Evolutionary conservation across 2,888 invertebrate species (phyloP), one percentile per base, ranked within the genome.

Genomic region (Entomobrya proxima): DNA sequence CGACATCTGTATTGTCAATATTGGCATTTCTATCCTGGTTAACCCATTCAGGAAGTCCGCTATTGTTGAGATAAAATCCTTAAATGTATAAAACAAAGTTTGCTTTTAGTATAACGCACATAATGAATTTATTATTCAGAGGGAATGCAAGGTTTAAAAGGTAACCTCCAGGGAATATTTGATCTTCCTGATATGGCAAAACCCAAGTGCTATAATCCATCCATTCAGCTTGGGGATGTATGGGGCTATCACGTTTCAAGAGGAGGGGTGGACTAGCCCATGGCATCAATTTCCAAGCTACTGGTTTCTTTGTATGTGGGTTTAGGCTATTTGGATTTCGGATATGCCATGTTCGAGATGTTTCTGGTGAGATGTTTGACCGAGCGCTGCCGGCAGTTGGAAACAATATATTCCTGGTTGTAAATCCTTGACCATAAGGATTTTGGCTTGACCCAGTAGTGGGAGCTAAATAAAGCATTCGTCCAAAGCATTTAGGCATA

Each of bases 171-270:
- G 87, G 77, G 44, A 37, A 85, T 3, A 87, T 27, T 47, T 87
- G 86, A 40, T 74, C 72, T 0, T 88, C 88, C 47, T 82, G 21
- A 30, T 86, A 88, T 1, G 74, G 83, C 0, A 79, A 78, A 1
- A 89, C 87, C 89, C 89, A 89, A 0, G 85, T 72, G 27, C 79
- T 81, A 21, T 78, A 87, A 6, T 87, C 78, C 11, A 87, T 27
- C 52, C 85, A 88, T 35, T 47, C 77, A 1, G 76, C 88, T 40
- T 50, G 50, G 0, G 67, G 1, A n/a, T 67, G 40, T 11, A 87
- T 47, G 0, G 88, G 86, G 35, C 87, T 88, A 47, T 89, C 86
- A 11, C 24, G 21, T 24, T 72, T 52, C 24, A 87, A 24, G 2
- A 86, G 13, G 2, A 69, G 5, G 0, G 76, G 76, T 0, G 88